phyloP scores from a whole-genome alignment of 2,888 invertebrate species.

The Blera fallax region DNA sequence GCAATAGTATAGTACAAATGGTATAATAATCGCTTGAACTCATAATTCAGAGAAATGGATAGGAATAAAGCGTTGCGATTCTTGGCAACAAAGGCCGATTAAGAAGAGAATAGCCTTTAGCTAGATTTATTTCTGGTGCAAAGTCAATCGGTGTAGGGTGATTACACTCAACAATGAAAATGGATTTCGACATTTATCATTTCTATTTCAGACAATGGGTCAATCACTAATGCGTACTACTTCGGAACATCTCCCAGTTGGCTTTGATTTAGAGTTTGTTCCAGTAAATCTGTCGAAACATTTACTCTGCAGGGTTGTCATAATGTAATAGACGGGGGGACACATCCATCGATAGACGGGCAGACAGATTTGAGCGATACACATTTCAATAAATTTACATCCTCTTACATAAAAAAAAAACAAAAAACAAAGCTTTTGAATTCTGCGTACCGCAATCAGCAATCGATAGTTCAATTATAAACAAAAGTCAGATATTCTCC shows the following conservation, averaged over 20 bases:
- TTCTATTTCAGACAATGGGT: not conserved
- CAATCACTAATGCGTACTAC: too few species aligned
- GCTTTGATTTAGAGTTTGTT: too few species aligned
- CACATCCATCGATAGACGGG: too few species aligned
- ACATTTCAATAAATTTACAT: too few species aligned
- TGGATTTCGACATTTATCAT: not conserved
- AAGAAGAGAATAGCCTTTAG: not conserved
- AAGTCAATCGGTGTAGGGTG: not conserved
- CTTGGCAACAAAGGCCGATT: conserved; percentile 12
- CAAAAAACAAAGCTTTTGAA: too few species aligned
- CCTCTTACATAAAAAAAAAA: too few species aligned
- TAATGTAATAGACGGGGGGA: too few species aligned
- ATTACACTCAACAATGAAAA: not conserved
- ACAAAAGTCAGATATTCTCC: not conserved
- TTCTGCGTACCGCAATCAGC: too few species aligned
- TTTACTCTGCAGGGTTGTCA: too few species aligned
- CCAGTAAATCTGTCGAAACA: too few species aligned
- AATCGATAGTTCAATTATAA: not conserved
- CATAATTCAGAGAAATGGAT: not conserved
- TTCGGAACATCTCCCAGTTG: too few species aligned
- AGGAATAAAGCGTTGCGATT: not conserved
- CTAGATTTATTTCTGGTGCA: not conserved
- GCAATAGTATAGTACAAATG: not conserved
- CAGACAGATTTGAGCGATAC: too few species aligned
- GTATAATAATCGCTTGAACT: not conserved